Conservation (phyloP, 2,113 vertebrate species). For the Coreoperca whiteheadi region DNA sequence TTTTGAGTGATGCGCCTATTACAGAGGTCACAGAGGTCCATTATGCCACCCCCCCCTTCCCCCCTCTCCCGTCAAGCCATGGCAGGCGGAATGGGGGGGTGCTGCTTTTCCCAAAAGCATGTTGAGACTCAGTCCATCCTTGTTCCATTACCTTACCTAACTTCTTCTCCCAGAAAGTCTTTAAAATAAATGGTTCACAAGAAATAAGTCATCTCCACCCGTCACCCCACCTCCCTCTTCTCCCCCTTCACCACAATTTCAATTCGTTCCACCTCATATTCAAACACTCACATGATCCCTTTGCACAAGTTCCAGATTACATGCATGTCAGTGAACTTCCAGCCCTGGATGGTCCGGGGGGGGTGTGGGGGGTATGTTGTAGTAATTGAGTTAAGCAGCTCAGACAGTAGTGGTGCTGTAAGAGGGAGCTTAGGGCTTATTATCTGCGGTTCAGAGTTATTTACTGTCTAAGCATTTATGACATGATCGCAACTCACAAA, state of each 20-base stretch:
- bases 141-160: constrained; percentile 20
- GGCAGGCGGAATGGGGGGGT: too few species aligned
- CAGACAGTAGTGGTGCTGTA: constrained; percentile 61
- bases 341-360: background rate
- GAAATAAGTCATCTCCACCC: constrained; percentile 20
- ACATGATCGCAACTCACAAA: constrained; percentile 46
- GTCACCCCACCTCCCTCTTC: background rate
- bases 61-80: too few species aligned
- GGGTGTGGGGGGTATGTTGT: constrained; percentile 22
- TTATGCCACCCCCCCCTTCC: constrained; percentile 25
- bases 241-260: constrained; percentile 38
- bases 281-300: constrained; percentile 68
- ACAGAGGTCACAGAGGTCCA: constrained; percentile 72
- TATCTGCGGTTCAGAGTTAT: constrained; percentile 52
- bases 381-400: constrained; percentile 66
- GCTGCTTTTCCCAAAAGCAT: constrained; percentile 26
- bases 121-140: constrained; percentile 24
- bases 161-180: constrained; percentile 6
- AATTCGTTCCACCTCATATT: constrained; percentile 69
- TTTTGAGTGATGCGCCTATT: constrained; percentile 75
- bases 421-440: constrained; percentile 45
- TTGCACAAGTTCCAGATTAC: constrained; percentile 69
- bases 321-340: constrained; percentile 65
- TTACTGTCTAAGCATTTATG: constrained; percentile 43
- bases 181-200: background rate